phyloP scores from a whole-genome alignment of 2,888 invertebrate genomes.

The Nomada fucata region DNA sequence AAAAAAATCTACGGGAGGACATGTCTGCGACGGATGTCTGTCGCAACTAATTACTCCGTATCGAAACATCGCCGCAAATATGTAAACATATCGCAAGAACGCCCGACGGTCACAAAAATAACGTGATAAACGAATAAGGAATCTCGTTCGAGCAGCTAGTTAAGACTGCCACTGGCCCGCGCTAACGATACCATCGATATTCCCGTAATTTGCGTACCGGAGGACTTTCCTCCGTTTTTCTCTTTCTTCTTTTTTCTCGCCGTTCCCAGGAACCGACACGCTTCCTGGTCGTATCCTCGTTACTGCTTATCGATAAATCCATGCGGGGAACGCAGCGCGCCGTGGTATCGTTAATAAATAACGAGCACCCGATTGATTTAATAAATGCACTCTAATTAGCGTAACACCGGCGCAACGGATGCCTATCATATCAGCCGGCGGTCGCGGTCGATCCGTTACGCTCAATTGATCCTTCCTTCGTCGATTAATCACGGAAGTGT shows the following conservation, averaged over 20 bases:
- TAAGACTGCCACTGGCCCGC: conserved; percentile 23
- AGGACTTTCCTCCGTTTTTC: neutral
- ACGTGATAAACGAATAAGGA: conserved; percentile 39
- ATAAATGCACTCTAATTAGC: conserved; percentile 51
- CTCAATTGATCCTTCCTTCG: conserved; percentile 28
- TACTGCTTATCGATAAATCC: conserved; percentile 54
- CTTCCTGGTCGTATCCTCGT: conserved; percentile 30
- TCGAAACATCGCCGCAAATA: neutral
- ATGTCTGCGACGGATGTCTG: no score
- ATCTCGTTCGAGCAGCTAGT: conserved; percentile 19
- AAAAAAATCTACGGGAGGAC: neutral
- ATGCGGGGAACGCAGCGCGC: neutral
- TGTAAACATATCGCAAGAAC: no score
- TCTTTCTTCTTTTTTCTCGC: neutral
- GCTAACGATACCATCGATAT: conserved; percentile 40
- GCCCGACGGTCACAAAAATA: neutral
- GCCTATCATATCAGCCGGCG: conserved; percentile 3
- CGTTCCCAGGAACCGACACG: conserved; percentile 32
- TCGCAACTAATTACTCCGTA: neutral
- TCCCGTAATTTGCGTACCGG: conserved; percentile 39
- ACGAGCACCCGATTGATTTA: conserved; percentile 48
- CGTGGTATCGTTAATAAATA: conserved; percentile 46
- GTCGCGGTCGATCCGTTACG: conserved; percentile 31
- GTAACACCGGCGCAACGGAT: neutral
- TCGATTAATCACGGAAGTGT: conserved; percentile 53